Evolutionary conservation across 2,797 vertebrate species (phyloP).

Genomic region (Rhinella marina): DNA sequence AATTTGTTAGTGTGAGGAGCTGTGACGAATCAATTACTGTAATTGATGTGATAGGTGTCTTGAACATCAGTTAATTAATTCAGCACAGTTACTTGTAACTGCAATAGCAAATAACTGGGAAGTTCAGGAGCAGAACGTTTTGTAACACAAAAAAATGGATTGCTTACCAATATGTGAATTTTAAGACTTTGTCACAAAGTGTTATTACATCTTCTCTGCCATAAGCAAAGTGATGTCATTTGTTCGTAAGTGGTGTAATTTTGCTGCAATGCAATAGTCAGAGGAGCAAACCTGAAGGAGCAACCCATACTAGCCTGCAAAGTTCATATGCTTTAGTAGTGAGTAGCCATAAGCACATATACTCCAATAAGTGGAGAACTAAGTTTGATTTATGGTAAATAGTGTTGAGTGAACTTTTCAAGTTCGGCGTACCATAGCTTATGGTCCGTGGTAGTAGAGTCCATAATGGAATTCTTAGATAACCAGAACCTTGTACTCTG

Average conservation of each 20-base stretch:
- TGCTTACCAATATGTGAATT: not conserved
- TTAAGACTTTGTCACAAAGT: not conserved
- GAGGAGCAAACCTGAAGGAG: not conserved
- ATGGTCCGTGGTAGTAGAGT: too few relatives aligned
- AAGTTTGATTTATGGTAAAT: not conserved
- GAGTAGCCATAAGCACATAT: not conserved
- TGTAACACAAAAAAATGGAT: not conserved
- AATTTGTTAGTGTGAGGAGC: constrained; percentile 5
- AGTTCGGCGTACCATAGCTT: too few relatives aligned
- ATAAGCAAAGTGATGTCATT: not conserved
- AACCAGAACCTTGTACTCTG: too few relatives aligned
- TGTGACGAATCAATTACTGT: constrained; percentile 3
- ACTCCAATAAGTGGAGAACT: not conserved
- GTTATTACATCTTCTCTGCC: not conserved
- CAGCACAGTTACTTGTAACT: not conserved
- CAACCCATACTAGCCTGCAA: not conserved
- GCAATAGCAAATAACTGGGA: constrained; percentile 7
- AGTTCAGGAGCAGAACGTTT: not conserved
- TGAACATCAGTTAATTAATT: constrained; percentile 22
- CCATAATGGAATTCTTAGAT: too few relatives aligned
- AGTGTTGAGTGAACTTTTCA: too few relatives aligned
- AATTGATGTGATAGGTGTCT: constrained; percentile 21
- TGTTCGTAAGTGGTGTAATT: not conserved
- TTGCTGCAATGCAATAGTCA: not conserved
- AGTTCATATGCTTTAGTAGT: not conserved